Percentiles rank a stretch among this genome's conserved stretches.
Conservation (phyloP, 2,113 vertebrate species). For the Hypocryptadius cinnamomeus region DNA sequence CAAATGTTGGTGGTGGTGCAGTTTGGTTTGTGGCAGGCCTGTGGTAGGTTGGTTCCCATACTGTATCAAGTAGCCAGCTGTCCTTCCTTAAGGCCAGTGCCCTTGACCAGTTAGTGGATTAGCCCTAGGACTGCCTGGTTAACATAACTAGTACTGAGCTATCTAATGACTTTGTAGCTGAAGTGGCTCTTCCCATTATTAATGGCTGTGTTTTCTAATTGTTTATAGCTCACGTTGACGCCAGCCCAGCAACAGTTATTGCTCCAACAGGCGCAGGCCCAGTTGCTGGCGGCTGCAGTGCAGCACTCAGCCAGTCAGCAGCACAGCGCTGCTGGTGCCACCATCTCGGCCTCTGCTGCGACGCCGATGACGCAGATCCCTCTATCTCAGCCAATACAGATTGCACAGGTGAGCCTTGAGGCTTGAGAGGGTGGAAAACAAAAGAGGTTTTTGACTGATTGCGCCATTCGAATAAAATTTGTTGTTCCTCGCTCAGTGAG, state of each 20-base stretch:
- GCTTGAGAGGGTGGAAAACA: slow-evolving; percentile 37
- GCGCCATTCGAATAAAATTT: not conserved
- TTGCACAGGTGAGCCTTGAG: slow-evolving; percentile 79
- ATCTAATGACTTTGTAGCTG: slow-evolving; percentile 40
- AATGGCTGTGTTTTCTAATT: slow-evolving; percentile 50
- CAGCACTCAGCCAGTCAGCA: slow-evolving; percentile 97
- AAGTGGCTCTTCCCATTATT: slow-evolving; percentile 12
- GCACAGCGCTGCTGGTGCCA: slow-evolving; percentile 91
- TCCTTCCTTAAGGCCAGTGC: not conserved
- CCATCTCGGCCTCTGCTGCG: slow-evolving; percentile 97
- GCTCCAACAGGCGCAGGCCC: slow-evolving; percentile 96
- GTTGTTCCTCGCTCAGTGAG: not conserved
- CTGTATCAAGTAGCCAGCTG: not conserved
- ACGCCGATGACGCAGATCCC: slow-evolving; percentile 97
- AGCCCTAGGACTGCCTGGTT: not conserved
- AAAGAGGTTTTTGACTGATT: not conserved
- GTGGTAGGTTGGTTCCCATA: not conserved
- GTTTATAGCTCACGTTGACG: slow-evolving; percentile 86
- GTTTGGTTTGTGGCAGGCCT: not conserved
- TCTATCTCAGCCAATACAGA: slow-evolving; percentile 96
- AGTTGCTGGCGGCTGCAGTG: slow-evolving; percentile 94
- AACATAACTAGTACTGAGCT: slow-evolving; percentile 5
- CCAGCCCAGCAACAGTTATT: slow-evolving; percentile 95
- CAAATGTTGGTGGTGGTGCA: not conserved
- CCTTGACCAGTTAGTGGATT: not conserved